Evolutionary conservation across 2,888 invertebrate genomes (phyloP), one percentile per base, ranked within the genome.

Genomic region (Hydroisotoma schaefferi): DNA sequence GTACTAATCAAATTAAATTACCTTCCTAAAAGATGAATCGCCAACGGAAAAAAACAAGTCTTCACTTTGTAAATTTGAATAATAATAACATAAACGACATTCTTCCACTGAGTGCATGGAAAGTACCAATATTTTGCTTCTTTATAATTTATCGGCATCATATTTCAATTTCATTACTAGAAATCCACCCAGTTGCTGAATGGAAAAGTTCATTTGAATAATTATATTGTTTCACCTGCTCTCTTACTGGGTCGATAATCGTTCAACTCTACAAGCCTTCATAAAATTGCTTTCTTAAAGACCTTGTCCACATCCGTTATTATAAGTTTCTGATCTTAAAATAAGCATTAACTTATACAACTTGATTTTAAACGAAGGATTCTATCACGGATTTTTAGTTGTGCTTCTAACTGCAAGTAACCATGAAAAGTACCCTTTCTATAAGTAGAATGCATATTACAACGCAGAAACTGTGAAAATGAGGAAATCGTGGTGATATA

Each of bases 61-160:
- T 40, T 40, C 40, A 40, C 20, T 40, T 15, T 40, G 20, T 40
- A 40, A 5, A 40, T 40, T 40, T 40, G 40, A 40, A 40, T 40
- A 40, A 40, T 40, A n/a, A n/a, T n/a, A n/a, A n/a, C n/a, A n/a
- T n/a, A 40, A 40, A 40, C 40, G 5, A 40, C 40, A 40, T 40
- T 40, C 40, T 40, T 40, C 40, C 40, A 20, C 20, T 40, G n/a
- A 40, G 40, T 40, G 40, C 40, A 40, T 40, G 40, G 40, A 40
- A 40, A 40, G 40, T 40, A 40, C 40, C 40, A 40, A 40, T 40
- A 40, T 40, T 40, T 40, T 40, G 5, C 5, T 18, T 20, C n/a
- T 15, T 40, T 20, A 18, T 40, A 40, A 40, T 40, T 40, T 40
- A 40, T 40, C n/a, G 40, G 20, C 40, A 18, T 40, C 40, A 40